phyloP scores from a whole-genome alignment of 2,113 vertebrate species.

The Carettochelys insculpta region DNA sequence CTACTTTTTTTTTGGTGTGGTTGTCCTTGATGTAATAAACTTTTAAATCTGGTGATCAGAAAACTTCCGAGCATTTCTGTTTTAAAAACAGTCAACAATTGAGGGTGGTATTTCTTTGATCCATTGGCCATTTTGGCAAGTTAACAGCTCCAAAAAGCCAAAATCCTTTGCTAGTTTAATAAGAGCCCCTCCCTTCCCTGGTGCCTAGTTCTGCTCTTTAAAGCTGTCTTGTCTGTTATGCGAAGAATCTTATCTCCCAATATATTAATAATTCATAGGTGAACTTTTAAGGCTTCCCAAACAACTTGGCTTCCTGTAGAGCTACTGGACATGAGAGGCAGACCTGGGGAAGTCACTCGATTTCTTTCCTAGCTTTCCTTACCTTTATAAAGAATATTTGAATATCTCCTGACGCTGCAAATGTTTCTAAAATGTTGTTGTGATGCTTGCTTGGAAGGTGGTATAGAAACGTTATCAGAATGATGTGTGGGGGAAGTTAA shows the following conservation, averaged over 20 bases:
- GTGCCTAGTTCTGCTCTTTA: not conserved
- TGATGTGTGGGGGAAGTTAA: not conserved
- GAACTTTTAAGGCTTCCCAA: not conserved
- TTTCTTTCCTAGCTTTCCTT: not conserved
- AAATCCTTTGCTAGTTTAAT: not conserved
- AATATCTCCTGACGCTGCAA: not conserved
- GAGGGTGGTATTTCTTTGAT: not conserved
- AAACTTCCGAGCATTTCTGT: not conserved
- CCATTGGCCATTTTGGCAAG: not conserved
- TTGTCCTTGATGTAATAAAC: not conserved
- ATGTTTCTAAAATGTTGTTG: not conserved
- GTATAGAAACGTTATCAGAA: not conserved
- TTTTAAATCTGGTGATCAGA: not conserved
- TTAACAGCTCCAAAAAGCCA: not conserved
- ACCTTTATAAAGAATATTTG: not conserved
- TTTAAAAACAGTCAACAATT: not conserved
- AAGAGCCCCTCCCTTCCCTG: no score
- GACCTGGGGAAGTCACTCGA: not conserved
- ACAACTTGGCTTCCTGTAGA: not conserved
- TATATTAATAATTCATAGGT: not conserved
- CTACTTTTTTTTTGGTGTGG: not conserved
- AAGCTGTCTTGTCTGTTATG: not conserved
- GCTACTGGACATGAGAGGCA: not conserved
- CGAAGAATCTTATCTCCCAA: no score
- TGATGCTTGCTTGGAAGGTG: rapidly evolving